Evolutionary conservation across 2,797 vertebrate genomes (phyloP), one percentile per base, ranked within the genome.

Genomic region (Schizopygopsis malacanthus): DNA sequence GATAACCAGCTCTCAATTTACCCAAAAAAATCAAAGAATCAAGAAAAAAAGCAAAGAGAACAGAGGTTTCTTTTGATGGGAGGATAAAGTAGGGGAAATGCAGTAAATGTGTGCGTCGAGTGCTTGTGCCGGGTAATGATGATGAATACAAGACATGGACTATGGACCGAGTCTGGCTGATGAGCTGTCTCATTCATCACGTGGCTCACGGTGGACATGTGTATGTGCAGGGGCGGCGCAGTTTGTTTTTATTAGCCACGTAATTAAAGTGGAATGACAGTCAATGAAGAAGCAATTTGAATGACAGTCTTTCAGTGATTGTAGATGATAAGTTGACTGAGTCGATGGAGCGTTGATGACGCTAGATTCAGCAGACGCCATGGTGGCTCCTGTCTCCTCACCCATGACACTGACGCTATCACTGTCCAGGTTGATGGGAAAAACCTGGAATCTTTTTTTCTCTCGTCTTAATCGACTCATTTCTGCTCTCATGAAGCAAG

Each of bases 231-330:
- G 86, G 88, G 88, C 89, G 89, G 88, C 90, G 87, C 92, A 91
- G 91, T 95, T 94, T 94, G 93, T 93, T 94, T 93, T 94, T 92
- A 94, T 95, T 94, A 93, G 93, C 89, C 89, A 86, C 79, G 88
- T 93, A 94, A 94, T 94, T 94, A 94, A 94, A 94, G 91, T 85
- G 91, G 88, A 92, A 90, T 91, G 92, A 89, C 93, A 91, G 92
- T 92, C 91, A 93, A 93, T 94, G 92, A 91, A 91, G 92, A 92
- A 94, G 89, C 92, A 91, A 93, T 94, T 88, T 88, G 90, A 94
- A 87, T 92, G 93, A 92, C 92, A 93, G 79, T 82, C 87, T 90
- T 89, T 61, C 89, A 87, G 87, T 92, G 91, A 90, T 92, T 91
- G 86, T 86, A 79, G 89, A 79, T 82, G 85, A 88, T 85, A 88